Conservation (phyloP, 2,888 invertebrate genomes). For the Ommatoiulus sabulosus region DNA sequence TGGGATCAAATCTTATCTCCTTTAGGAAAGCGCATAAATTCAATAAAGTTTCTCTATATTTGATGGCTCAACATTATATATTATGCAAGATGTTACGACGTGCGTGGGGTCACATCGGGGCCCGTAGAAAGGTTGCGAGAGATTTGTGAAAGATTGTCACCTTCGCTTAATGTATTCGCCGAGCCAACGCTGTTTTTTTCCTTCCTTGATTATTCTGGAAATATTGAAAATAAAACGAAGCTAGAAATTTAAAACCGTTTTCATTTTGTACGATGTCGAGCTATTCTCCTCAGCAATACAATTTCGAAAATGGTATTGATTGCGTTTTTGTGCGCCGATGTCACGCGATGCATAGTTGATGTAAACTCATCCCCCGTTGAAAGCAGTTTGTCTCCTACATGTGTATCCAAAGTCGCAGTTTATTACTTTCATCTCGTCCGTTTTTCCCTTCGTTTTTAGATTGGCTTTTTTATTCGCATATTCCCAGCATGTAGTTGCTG, state of each 20-base stretch:
- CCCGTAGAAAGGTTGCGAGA: not conserved
- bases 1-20: conserved; percentile 24
- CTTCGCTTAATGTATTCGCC: not conserved
- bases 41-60: not conserved
- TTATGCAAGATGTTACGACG: conserved; percentile 23
- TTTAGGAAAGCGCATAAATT: conserved; percentile 19
- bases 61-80: conserved; percentile 30
- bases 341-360: conserved; percentile 24
- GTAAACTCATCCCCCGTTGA: conserved; percentile 35
- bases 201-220: not conserved
- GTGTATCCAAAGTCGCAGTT: not conserved
- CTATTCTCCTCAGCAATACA: not conserved
- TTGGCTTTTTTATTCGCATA: conserved; percentile 29
- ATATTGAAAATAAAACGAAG: conserved; percentile 3
- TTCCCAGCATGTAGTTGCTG: conserved; percentile 45
- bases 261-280: not conserved
- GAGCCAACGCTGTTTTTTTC: not conserved
- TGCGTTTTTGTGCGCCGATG: conserved; percentile 13
- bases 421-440: conserved; percentile 13
- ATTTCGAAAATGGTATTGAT: conserved; percentile 14
- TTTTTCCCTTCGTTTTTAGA: not conserved
- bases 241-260: not conserved
- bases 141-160: conserved; percentile 9
- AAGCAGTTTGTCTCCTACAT: conserved; percentile 7
- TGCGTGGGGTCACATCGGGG: not conserved